Evolutionary conservation across 2,888 invertebrate genomes (phyloP).

Genomic region (Thymelicus acteon): DNA sequence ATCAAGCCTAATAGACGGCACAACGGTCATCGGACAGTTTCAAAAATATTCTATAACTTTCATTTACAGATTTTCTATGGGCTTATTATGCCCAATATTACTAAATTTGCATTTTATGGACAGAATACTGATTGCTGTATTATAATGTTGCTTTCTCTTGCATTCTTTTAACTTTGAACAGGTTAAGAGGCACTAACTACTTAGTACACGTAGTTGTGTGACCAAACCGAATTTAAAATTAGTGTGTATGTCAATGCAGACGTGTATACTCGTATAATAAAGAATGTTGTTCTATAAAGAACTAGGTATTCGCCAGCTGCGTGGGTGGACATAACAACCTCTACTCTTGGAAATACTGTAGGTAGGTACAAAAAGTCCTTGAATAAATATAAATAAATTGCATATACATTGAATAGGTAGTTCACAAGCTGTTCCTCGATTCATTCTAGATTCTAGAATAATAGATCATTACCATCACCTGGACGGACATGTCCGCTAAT

Average conservation of each 20-base stretch:
- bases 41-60: no score
- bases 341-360: slow-evolving; percentile 1
- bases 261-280: not conserved
- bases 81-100: slow-evolving; percentile 4
- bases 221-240: slow-evolving; percentile 8
- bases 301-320: not conserved
- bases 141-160: not conserved
- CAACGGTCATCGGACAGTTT: no score
- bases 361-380: slow-evolving; percentile 5
- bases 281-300: slow-evolving; percentile 14
- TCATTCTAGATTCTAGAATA: no score
- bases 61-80: not conserved
- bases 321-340: slow-evolving; percentile 14
- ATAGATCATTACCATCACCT: no score
- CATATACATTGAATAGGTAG: not conserved
- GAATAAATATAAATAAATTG: slow-evolving; percentile 4
- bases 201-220: not conserved
- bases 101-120: not conserved
- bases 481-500: no score
- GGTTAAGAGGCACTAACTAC: not conserved
- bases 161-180: not conserved
- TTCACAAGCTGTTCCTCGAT: no score
- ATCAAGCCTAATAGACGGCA: no score
- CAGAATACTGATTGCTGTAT: not conserved
- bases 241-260: not conserved